phyloP scores from a whole-genome alignment of 2,113 vertebrate species.

The Falcunculus frontatus region DNA sequence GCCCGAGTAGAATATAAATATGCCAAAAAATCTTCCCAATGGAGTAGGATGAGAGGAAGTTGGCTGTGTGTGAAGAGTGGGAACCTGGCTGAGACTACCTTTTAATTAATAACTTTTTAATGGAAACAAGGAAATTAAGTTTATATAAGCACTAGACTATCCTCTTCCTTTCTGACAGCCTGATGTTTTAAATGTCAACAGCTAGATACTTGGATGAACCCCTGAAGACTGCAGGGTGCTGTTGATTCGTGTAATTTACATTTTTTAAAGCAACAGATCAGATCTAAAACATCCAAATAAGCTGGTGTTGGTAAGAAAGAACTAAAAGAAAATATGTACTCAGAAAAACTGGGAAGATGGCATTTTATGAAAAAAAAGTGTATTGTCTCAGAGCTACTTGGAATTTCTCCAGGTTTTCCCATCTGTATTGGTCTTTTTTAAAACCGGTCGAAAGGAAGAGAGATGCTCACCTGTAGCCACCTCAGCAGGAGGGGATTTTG shows the following conservation, averaged over 20 bases:
- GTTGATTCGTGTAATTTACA: neutral
- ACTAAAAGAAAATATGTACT: neutral
- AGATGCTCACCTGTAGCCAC: neutral
- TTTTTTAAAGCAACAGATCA: neutral
- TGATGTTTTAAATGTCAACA: slow-evolving; percentile 21
- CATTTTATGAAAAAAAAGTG: neutral
- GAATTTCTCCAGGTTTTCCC: neutral
- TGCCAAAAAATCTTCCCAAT: neutral
- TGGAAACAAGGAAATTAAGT: slow-evolving; percentile 16
- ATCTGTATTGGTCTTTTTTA: neutral
- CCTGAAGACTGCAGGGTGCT: neutral
- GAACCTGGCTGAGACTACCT: neutral
- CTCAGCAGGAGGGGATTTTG: neutral
- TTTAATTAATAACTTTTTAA: slow-evolving; percentile 25
- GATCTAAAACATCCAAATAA: neutral
- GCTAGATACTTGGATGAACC: neutral
- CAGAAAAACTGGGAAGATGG: neutral
- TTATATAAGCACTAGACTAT: neutral
- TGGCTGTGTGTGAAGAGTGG: neutral
- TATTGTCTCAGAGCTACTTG: neutral
- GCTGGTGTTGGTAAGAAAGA: neutral
- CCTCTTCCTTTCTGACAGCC: neutral
- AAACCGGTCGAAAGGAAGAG: neutral
- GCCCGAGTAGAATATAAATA: slow-evolving; percentile 6
- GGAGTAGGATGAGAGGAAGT: neutral